Evolutionary conservation across 1,140 invertebrate species (phyloP), one percentile per base, ranked within the genome.

Genomic region (Drosophila asahinai): DNA sequence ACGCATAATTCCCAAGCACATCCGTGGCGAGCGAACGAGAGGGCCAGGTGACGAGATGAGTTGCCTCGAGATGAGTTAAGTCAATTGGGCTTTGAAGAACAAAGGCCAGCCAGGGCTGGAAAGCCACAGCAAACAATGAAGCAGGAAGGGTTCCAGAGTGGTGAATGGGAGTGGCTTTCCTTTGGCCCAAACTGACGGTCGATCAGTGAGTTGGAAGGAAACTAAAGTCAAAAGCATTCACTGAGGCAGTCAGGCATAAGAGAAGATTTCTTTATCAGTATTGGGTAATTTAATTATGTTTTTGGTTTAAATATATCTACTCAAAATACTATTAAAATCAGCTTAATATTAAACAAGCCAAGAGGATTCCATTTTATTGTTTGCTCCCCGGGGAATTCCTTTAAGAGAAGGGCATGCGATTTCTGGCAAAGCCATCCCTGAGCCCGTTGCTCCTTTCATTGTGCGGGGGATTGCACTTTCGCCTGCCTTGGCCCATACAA

Each of bases 1-100:
- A 48, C 77, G 83, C 83, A 87, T 83, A 83, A 89, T 87, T 83
- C 72, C 80, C 64, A 75, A 74, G 64, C 68, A 83, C 84, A 86
- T 83, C 83, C 76, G 59, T 51, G 75, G 70, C 47, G 38, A 43
- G 22, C 47, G 62, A 67, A 27, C 27, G 55, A 43, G 33, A 19
- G 17, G 36, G 49, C 67, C 70, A 73, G 67, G 70, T 73, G 70
- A 73, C 70, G 70, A 61, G 68, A 45, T 42, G 70, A 60, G 66
- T 61, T 60, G 38, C 25, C 55, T 73, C 67, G 71, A 61, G 68
- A 73, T 52, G 68, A 47, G 51, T 48, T 68, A 57, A 71, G 64
- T 71, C 70, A 71, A 73, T 54, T 51, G 38, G 70, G 27, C 38
- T 57, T 36, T 12, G 67, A 30, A 48, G 43, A 52, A 61, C 71